Conservation (phyloP, 2,888 invertebrate genomes). For the Zygothrica quintamaculata region DNA sequence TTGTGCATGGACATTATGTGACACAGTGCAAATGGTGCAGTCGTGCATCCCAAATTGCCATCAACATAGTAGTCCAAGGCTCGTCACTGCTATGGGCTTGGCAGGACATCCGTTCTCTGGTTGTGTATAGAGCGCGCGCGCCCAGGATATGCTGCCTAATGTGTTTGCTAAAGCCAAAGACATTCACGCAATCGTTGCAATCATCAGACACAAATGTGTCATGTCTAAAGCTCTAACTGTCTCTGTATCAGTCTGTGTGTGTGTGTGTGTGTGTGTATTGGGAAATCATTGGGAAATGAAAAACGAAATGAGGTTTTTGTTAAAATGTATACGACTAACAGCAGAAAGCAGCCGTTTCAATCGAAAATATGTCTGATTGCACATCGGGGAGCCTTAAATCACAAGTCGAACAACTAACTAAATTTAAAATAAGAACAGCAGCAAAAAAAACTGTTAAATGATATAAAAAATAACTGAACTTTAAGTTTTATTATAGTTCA, state of each 20-base stretch:
- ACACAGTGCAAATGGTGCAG: constrained; percentile 54
- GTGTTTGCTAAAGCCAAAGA: constrained; percentile 56
- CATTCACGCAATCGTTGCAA: constrained; percentile 50
- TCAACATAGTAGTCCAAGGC: constrained; percentile 51
- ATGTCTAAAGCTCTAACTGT: constrained; percentile 12
- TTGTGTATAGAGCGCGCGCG: constrained; percentile 37
- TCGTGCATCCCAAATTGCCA: constrained; percentile 76
- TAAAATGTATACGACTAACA: constrained; percentile 25
- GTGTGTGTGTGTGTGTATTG: constrained; percentile 56
- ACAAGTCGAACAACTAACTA: constrained; percentile 1
- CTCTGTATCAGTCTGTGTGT: constrained; percentile 3
- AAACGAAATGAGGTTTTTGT: constrained; percentile 64
- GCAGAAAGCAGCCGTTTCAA: constrained; percentile 1
- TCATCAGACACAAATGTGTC: constrained; percentile 34
- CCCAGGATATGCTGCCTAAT: constrained; percentile 69
- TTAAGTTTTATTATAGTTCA: no score
- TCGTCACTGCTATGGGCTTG: constrained; percentile 43
- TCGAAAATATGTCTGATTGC: constrained; percentile 54
- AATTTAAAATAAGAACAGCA: not conserved
- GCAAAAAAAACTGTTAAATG: constrained; percentile 1
- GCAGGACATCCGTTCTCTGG: constrained; percentile 54
- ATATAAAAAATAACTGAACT: not conserved
- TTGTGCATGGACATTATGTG: constrained; percentile 27
- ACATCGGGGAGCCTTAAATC: constrained; percentile 61
- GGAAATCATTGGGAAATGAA: constrained; percentile 73